Evolutionary conservation across 2,113 vertebrate species (phyloP).

Genomic region (Lagopus leucura): DNA sequence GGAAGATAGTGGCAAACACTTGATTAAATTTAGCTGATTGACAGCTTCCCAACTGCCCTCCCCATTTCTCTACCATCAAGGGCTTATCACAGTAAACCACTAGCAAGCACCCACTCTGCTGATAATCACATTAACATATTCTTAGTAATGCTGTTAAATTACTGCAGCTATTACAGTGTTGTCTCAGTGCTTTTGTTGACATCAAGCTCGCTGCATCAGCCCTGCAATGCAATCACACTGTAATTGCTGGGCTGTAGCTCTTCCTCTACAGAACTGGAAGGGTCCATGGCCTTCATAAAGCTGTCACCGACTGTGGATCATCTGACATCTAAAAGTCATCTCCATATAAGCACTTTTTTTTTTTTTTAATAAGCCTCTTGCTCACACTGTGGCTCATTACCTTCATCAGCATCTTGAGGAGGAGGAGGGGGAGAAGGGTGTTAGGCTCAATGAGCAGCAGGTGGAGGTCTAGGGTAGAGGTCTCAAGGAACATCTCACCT

Average conservation of each 20-base stretch:
- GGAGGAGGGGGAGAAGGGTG: neutral
- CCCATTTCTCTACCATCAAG: neutral
- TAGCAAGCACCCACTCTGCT: neutral
- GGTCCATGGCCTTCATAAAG: neutral
- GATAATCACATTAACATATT: neutral
- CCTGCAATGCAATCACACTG: neutral
- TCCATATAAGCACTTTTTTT: neutral
- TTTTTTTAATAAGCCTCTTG: neutral
- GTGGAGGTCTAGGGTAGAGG: neutral
- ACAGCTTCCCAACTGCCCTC: neutral
- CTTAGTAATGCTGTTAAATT: neutral
- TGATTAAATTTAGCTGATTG: neutral
- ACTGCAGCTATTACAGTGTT: neutral
- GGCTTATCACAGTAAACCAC: neutral
- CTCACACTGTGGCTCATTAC: neutral
- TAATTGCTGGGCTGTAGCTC: neutral
- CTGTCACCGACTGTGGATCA: neutral
- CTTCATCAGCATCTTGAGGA: neutral
- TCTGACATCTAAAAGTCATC: neutral
- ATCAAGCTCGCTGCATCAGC: neutral
- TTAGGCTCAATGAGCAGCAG: neutral
- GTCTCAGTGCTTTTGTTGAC: neutral
- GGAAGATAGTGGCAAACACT: neutral
- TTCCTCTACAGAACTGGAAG: neutral
- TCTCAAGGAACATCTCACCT: neutral